Evolutionary conservation across 2,797 vertebrate genomes (phyloP), one percentile per base, ranked within the genome.

Genomic region (Danionella dracula): DNA sequence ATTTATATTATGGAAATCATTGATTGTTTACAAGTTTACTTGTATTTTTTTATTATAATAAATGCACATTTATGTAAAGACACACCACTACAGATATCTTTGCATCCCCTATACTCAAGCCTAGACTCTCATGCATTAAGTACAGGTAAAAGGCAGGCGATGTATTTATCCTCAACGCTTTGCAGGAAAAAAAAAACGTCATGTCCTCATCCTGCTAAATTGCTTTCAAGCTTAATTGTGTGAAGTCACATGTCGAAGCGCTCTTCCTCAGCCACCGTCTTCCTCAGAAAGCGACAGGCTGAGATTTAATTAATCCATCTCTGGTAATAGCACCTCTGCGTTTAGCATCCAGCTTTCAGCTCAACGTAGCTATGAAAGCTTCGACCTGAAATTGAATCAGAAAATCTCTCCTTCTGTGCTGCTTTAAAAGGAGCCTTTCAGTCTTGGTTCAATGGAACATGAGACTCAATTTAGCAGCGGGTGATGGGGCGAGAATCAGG

Each of bases 251-350:
- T 51, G 55, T 44, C 53, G 35, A 38, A 46, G 34, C 42, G 48
- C 31, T 48, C 48, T 53, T 63, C 58, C 41, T 44, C 53, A 31
- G 59, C 73, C 72, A 76, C 73, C 38, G 72, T 79, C 81, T 74
- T 83, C 79, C 81, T 79, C 82, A 80, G 81, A 79, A 86, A 85
- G 81, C 60, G 68, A 75, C 73, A 83, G 78, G 79, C 77, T 76
- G 78, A 83, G 86, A 83, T 84, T 85, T 86, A 87, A 79, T 79
- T 70, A 82, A 78, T 66, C 61, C 62, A 62, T 57, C 65, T 74
- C 35, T 55, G 75, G 76, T 77, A 79, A 78, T 82, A 77, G 78
- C 70, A 69, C 55, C 75, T 68, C 75, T 71, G 66, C 54, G 54
- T 51, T 56, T 57, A 72, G 71, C 69, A 78, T 84, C 72, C 68